Percentiles rank a stretch among this genome's conserved stretches.
These are phyloP conservation scores for Patella depressa DNA, from an alignment of 2,888 invertebrate species.

Conservation along the genomic window DNA sequence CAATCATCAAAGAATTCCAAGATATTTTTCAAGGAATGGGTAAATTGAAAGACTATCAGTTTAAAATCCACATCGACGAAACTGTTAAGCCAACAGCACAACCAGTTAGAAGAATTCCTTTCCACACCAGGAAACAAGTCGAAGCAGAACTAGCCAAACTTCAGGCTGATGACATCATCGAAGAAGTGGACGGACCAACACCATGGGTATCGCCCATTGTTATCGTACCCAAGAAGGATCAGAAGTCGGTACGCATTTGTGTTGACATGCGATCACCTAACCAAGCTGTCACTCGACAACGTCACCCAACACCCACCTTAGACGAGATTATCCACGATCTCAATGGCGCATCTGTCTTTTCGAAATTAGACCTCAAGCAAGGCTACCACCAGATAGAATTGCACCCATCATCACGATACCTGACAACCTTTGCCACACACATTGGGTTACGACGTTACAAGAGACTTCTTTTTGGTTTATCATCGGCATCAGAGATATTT, in stretches of 20 bases:
- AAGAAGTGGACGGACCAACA: conserved; percentile 30
- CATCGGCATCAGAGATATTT: conserved; percentile 71
- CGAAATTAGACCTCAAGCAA: conserved; percentile 39
- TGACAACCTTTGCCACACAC: conserved; percentile 15
- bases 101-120: conserved; percentile 37
- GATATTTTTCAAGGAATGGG: too few relatives aligned
- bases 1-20: too few relatives aligned
- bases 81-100: conserved; percentile 32
- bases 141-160: conserved; percentile 21
- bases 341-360: conserved; percentile 41
- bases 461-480: conserved; percentile 41
- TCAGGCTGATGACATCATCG: conserved; percentile 26
- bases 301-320: too few relatives aligned
- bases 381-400: conserved; percentile 48
- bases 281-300: conserved; percentile 30
- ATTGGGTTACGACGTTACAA: conserved; percentile 34
- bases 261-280: conserved; percentile 47
- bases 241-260: conserved; percentile 39
- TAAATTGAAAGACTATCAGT: too few relatives aligned
- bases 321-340: conserved; percentile 23
- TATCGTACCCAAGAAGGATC: conserved; percentile 33
- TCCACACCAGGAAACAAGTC: conserved; percentile 34
- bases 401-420: conserved; percentile 34
- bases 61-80: conserved; percentile 6
- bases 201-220: conserved; percentile 31